Evolutionary conservation across 2,888 invertebrate genomes (phyloP).

Genomic region (Coecobrya sp.): DNA sequence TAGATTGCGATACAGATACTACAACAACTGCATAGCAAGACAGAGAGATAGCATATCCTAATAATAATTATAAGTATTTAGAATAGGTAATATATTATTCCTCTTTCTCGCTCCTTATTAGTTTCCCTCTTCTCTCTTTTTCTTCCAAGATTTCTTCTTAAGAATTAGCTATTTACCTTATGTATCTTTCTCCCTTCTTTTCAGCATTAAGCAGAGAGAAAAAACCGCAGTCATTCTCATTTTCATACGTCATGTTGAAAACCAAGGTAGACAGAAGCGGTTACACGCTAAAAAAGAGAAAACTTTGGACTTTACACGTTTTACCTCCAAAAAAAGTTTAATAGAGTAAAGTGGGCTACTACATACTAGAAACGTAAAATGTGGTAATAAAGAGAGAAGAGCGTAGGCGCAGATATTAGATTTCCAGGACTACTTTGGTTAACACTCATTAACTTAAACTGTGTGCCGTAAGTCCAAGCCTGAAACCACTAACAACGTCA

Average conservation of each 20-base stretch:
- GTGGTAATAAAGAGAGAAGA: not conserved
- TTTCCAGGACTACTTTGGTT: slow-evolving; percentile 22
- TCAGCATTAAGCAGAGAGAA: not conserved
- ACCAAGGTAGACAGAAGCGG: not conserved
- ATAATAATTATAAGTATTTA: slow-evolving; percentile 66
- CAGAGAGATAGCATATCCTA: no score
- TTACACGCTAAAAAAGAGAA: not conserved
- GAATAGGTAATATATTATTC: slow-evolving; percentile 58
- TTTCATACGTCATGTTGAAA: slow-evolving; percentile 30
- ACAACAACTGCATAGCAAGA: not conserved
- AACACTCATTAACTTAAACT: slow-evolving; percentile 55
- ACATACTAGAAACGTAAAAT: not conserved
- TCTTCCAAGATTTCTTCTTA: slow-evolving; percentile 35
- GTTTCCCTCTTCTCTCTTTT: not conserved
- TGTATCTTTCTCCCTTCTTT: not conserved
- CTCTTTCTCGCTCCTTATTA: not conserved
- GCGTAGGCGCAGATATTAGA: not conserved
- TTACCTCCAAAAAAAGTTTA: not conserved
- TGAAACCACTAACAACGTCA: not conserved
- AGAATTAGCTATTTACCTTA: not conserved
- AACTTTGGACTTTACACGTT: slow-evolving; percentile 25
- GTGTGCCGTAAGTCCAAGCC: slow-evolving; percentile 11
- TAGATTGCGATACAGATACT: not conserved
- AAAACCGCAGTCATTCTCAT: slow-evolving; percentile 5
- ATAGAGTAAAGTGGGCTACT: not conserved